These are phyloP conservation scores for Lethocerus indicus DNA, from an alignment of 1,140 invertebrate genomes.

Conservation along the genomic window DNA sequence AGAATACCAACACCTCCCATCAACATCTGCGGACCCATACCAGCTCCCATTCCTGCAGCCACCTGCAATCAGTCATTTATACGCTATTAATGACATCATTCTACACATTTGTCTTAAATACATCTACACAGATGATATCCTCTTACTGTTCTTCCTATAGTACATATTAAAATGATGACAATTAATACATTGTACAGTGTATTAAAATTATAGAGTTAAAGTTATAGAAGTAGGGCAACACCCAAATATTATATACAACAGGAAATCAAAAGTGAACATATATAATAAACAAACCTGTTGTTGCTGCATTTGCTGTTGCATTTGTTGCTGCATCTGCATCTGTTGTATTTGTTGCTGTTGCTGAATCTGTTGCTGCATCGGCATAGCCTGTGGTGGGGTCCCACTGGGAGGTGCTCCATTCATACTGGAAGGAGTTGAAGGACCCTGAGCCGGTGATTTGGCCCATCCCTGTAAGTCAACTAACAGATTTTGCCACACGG, in stretches of 20 bases:
- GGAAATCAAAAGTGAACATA: too few species aligned
- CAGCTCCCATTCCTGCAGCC: constrained; percentile 13
- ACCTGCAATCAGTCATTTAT: constrained; percentile 24
- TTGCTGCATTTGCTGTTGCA: constrained; percentile 30
- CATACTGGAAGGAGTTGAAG: constrained; percentile 11
- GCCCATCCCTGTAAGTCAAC: constrained; percentile 43
- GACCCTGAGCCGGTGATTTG: constrained; percentile 21
- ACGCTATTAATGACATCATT: too few species aligned
- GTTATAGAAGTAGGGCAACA: too few species aligned
- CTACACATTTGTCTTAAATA: too few species aligned
- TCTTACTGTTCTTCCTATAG: too few species aligned
- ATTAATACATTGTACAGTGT: too few species aligned
- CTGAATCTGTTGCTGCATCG: constrained; percentile 17
- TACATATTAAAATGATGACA: too few species aligned
- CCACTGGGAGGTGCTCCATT: constrained; percentile 11
- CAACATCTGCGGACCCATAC: constrained; percentile 3
- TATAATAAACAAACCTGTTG: too few species aligned
- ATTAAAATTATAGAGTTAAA: too few species aligned
- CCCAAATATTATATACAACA: too few species aligned
- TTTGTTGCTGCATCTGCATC: constrained; percentile 24
- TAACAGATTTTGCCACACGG: constrained; percentile 73
- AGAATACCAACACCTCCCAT: constrained; percentile 28
- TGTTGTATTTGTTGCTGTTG: constrained; percentile 19
- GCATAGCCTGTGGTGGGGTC: constrained; percentile 6
- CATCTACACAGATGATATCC: too few species aligned